Evolutionary conservation across 64 coral and sea anemone genomes (phyloP).

Genomic region (Pachyseris speciosa): DNA sequence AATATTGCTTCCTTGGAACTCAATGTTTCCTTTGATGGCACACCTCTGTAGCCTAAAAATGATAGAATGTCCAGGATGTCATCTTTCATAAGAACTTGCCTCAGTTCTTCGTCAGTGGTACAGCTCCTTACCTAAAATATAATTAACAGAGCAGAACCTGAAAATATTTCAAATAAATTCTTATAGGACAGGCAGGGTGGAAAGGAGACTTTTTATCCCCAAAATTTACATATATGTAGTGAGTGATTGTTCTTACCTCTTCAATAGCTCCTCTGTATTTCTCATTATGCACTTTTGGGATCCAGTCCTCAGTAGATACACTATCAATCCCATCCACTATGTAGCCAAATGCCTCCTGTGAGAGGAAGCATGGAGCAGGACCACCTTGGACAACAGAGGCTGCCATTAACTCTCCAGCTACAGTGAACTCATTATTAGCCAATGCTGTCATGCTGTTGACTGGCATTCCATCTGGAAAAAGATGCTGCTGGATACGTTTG

Average conservation of each 20-base stretch:
- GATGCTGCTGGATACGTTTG: background rate
- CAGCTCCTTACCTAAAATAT: conserved; percentile 25
- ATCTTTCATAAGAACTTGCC: conserved; percentile 39
- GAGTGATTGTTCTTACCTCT: conserved; percentile 4
- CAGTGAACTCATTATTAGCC: conserved; percentile 23
- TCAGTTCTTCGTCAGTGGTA: conserved; percentile 38
- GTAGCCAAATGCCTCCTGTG: background rate
- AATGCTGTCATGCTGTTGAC: conserved; percentile 11
- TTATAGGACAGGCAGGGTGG: background rate
- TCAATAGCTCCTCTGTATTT: conserved; percentile 11
- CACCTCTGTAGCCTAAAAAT: conserved; percentile 21
- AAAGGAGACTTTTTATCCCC: too few relatives aligned
- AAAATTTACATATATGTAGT: too few relatives aligned
- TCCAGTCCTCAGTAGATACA: conserved; percentile 7
- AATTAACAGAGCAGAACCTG: background rate
- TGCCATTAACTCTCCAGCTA: conserved; percentile 27
- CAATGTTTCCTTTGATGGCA: conserved; percentile 43
- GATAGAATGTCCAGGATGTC: conserved; percentile 32
- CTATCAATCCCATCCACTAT: conserved; percentile 29
- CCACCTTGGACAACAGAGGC: conserved; percentile 34
- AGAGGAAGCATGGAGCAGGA: conserved; percentile 28
- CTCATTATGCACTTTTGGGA: conserved; percentile 3
- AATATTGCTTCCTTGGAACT: conserved; percentile 39
- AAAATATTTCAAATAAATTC: background rate
- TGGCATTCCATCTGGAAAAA: conserved; percentile 38